Percentiles rank a stretch among this genome's conserved stretches.
These are phyloP conservation scores for Lytechinus variegatus DNA, from an alignment of 35 echinoderm and acorn worm species.

Conservation along the genomic window DNA sequence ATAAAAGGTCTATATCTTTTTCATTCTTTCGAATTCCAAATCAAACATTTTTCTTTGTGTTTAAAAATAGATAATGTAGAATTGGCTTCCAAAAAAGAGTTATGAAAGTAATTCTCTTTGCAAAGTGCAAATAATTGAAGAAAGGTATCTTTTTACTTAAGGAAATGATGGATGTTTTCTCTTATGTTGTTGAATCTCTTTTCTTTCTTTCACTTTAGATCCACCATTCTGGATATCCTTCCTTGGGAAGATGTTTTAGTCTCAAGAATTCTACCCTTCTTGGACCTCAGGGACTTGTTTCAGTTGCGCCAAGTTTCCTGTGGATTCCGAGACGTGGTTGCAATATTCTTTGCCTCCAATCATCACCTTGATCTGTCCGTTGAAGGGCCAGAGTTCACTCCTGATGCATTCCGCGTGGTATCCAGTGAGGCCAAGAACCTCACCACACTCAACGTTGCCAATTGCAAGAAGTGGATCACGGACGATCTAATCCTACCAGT, in stretches of 20 bases:
- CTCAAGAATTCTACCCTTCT: slow-evolving; percentile 55
- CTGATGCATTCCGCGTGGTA: slow-evolving; percentile 51
- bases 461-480: slow-evolving; percentile 68
- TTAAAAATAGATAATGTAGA: not conserved
- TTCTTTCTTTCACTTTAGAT: slow-evolving; percentile 4
- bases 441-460: slow-evolving; percentile 38
- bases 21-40: not conserved
- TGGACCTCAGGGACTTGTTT: slow-evolving; percentile 60
- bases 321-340: slow-evolving; percentile 59
- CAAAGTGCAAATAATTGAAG: not conserved
- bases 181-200: not conserved
- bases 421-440: slow-evolving; percentile 20
- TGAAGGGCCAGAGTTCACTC: not conserved
- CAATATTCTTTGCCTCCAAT: slow-evolving; percentile 35
- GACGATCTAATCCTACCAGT: slow-evolving; percentile 59
- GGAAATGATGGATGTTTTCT: not conserved
- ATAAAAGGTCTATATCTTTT: not conserved
- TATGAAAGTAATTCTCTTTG: no score
- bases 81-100: not conserved
- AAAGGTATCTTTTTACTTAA: not conserved
- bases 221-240: slow-evolving; percentile 34
- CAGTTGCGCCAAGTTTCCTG: slow-evolving; percentile 52
- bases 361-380: slow-evolving; percentile 41
- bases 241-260: slow-evolving; percentile 78
- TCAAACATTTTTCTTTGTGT: not conserved